Base-by-base conservation (phyloP, 2,797 vertebrate genomes). In the Heteromormyrus szaboi region DNA sequence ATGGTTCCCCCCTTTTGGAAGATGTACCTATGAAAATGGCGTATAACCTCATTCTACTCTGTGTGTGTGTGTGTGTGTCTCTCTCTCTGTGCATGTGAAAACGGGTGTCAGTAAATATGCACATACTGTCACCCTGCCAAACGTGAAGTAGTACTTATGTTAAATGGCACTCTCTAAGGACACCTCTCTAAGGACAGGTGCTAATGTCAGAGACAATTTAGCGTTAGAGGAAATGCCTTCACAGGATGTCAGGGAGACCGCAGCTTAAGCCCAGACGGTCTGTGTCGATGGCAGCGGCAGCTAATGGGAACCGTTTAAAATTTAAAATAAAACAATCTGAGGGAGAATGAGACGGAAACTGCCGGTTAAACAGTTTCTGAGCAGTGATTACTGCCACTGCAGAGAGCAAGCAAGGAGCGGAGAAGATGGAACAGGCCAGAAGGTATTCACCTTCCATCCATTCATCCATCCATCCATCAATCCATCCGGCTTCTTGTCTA, bases 61-160 rank as follows among this genome's bases (percentile, higher is more conserved):
- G 87, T 4, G 65, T 87, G 62, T 88, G n/a, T 22, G 50, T 62
- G 87, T 3, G 85, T 87, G 37, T 88, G 44, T 90, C 56, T 12
- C 0, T 12, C 0, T 1, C 12, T 17, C 14, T 17, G 3, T 17
- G 12, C 3, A 4, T 53, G 51, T 54, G 14, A 19, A 54, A 54
- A n/a, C n/a, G 19, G 19, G 22, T 72, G 65, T 72, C 25, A 33
- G 79, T n/a, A 83, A 44, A 83, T 83, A 83, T 83, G 79, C 5
- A 2, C 19, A 0, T 1, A 84, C 8, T 8, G 8, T 84, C 44
- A 48, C n/a, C 46, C 19, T 46, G 81, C 81, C 44, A 12, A n/a
- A 12, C n/a, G 44, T 84, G 81, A 84, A 84, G 44, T 19, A 84
- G n/a, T 22, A 46, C 46, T 83, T 44, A 48, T 84, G 81, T 25